Evolutionary conservation across 2,888 invertebrate genomes (phyloP), one percentile per base, ranked within the genome.

Genomic region (Cheilosia vernalis): DNA sequence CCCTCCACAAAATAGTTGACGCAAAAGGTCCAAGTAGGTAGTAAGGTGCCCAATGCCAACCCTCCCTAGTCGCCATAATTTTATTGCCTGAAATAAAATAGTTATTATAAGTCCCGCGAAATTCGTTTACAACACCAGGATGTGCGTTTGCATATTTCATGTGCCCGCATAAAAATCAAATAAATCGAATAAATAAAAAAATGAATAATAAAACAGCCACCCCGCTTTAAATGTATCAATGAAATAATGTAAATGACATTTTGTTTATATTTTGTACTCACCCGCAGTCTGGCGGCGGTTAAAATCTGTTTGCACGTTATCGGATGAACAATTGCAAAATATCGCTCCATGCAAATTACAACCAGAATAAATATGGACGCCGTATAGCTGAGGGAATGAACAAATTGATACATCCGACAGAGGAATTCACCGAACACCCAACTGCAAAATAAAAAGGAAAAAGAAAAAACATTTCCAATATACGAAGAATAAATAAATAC

Each of bases 331-430:
- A 96, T 97, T 61, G 97, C 97, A 90, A 97, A 95, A 91, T 97
- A 97, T 87, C 97, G 93, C 91, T 97, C 97, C 60, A 96, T 95
- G 89, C 97, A 97, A 87, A 97, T 96, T 61, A 97, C 96, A 42
- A 98, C 96, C 86, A 98, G 93, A 87, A 98, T 97, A 90, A 97
- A 95, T 89, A 97, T 97, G 19, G 98, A 97, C 1, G 97, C 97
- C 1, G 97, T 97, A 92, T 97, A 97, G 90, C 97, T 97, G 88
- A 98, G 93, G 15, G 96, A 96, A 91, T 97, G 96, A 21, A 97
- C 95, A 90, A 97, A 97, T 93, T 97, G 96, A 92, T 98, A 97
- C 94, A 97, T 95, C 91, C 97, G 97, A 93, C 98, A 98, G 87
- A 98, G 93, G 89, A 97, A 96, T 89, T 95, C 95, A 3, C 97